Conservation (phyloP, 2,888 invertebrate genomes). For the Lithophane semibrunnea region DNA sequence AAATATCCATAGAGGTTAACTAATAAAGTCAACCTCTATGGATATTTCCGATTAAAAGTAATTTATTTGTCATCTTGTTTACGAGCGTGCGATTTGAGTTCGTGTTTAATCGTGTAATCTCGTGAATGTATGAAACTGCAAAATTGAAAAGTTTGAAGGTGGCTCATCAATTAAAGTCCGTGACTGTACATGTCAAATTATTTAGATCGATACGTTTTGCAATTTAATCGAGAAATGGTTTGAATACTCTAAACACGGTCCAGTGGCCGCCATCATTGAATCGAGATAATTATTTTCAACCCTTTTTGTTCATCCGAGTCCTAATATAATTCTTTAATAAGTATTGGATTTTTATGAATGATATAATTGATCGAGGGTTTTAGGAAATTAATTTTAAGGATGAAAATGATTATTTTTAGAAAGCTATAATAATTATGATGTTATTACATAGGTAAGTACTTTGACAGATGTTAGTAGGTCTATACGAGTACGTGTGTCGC, state of each 20-base stretch:
- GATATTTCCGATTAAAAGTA: too few relatives aligned
- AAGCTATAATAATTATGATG: background rate
- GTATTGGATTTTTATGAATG: background rate
- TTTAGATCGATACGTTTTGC: conserved; percentile 20
- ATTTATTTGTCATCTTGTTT: too few relatives aligned
- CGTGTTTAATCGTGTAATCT: too few relatives aligned
- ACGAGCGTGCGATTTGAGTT: too few relatives aligned
- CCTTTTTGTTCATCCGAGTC: conserved; percentile 25
- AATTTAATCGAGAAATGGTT: conserved; percentile 41
- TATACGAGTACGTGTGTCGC: background rate
- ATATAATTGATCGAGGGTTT: conserved; percentile 6
- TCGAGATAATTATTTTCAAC: conserved; percentile 21
- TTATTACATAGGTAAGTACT: background rate
- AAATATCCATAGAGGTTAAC: too few relatives aligned
- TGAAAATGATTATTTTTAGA: background rate
- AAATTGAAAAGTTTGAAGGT: too few relatives aligned
- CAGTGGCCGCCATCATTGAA: conserved; percentile 3
- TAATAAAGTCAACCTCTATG: too few relatives aligned
- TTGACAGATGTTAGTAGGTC: background rate
- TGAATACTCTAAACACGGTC: conserved; percentile 5
- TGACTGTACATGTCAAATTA: conserved; percentile 9
- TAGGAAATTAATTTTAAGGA: conserved; percentile 6
- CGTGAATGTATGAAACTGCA: too few relatives aligned
- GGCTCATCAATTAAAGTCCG: too few relatives aligned
- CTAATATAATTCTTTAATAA: conserved; percentile 8